Evolutionary conservation across 2,888 invertebrate genomes (phyloP).

Genomic region (Cancer borealis): DNA sequence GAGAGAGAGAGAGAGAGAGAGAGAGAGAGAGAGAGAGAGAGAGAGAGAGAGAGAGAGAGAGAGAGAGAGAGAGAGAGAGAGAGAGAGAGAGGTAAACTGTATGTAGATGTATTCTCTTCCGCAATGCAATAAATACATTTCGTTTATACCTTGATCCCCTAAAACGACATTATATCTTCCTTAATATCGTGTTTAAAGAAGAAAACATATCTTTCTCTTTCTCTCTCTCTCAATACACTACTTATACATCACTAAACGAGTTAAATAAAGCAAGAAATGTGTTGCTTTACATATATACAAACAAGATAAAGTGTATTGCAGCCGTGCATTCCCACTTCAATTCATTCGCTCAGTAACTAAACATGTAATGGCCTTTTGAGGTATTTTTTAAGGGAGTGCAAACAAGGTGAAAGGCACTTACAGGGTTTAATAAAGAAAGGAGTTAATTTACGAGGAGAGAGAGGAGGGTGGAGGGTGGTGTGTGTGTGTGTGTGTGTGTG

Average conservation of each 20-base stretch:
- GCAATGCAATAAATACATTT: no score
- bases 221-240: background rate
- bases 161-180: no score
- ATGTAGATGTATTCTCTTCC: no score
- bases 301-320: background rate
- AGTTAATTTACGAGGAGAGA: background rate
- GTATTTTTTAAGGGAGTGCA: background rate
- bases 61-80: no score
- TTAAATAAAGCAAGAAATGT: background rate
- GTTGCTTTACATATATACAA: background rate
- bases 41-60: no score
- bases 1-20: no score
- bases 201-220: constrained; percentile 18
- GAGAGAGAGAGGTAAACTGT: no score
- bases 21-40: no score
- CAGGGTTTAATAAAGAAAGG: background rate
- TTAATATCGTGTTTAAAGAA: no score
- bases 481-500: background rate
- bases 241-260: no score
- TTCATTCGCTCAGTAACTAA: background rate
- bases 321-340: background rate
- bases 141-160: no score
- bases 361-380: background rate
- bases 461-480: background rate
- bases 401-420: background rate